Evolutionary conservation across 2,888 invertebrate genomes (phyloP).

Genomic region (Notodonta dromedarius): DNA sequence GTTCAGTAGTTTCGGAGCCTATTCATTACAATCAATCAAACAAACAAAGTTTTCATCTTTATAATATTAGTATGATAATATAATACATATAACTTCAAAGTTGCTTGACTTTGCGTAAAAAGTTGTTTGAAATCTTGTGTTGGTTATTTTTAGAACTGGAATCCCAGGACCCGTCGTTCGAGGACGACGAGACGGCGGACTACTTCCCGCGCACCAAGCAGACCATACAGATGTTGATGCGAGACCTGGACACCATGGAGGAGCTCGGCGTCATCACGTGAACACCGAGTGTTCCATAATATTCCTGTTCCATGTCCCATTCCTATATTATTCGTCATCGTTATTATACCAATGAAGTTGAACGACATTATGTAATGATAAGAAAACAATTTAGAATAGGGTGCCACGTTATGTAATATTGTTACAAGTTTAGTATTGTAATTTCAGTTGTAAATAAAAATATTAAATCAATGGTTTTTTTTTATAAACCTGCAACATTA

Average conservation of each 20-base stretch:
- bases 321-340: too few species aligned
- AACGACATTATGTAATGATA: slow-evolving; percentile 7
- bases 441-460: slow-evolving; percentile 4
- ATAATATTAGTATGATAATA: too few species aligned
- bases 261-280: slow-evolving; percentile 85
- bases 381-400: too few species aligned
- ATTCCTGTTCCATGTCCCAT: too few species aligned
- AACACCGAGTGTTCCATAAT: slow-evolving; percentile 1
- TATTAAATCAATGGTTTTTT: not conserved
- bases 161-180: slow-evolving; percentile 85
- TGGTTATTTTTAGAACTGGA: slow-evolving; percentile 76
- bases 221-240: slow-evolving; percentile 89
- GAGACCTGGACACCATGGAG: slow-evolving; percentile 89
- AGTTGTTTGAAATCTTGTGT: not conserved
- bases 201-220: slow-evolving; percentile 88
- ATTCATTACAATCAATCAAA: too few species aligned
- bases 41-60: too few species aligned
- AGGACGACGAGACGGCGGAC: slow-evolving; percentile 82
- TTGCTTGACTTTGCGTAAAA: too few species aligned
- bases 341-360: too few species aligned
- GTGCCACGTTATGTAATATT: not conserved
- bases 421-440: not conserved
- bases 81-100: too few species aligned
- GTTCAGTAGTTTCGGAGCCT: too few species aligned
- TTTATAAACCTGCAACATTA: not conserved